phyloP scores from a whole-genome alignment of 2,888 invertebrate species.

The Ctenicera cuprea region DNA sequence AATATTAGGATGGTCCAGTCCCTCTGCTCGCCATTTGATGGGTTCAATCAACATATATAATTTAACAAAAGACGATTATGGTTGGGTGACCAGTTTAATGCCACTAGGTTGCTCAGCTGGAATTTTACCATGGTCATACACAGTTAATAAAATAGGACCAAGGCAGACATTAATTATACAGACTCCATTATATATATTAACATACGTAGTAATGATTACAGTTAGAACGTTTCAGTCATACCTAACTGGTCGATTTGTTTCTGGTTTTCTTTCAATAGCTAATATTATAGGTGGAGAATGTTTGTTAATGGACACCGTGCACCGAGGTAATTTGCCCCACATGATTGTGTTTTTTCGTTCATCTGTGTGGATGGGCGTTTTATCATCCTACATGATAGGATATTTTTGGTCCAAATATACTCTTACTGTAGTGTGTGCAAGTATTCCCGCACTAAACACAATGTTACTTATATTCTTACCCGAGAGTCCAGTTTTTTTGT shows the following conservation, averaged over 20 bases:
- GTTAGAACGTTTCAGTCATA: conserved; percentile 22
- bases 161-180: conserved; percentile 59
- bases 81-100: conserved; percentile 57
- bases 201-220: conserved; percentile 53
- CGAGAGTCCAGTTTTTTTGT: conserved; percentile 64
- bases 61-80: conserved; percentile 10
- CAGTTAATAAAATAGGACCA: conserved; percentile 60
- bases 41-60: conserved; percentile 17
- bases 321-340: conserved; percentile 46
- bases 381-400: conserved; percentile 52
- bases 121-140: conserved; percentile 56
- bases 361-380: conserved; percentile 51
- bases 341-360: conserved; percentile 52
- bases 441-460: conserved; percentile 53
- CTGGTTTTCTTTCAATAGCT: conserved; percentile 60
- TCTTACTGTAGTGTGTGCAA: conserved; percentile 48
- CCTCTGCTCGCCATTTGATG: conserved; percentile 48
- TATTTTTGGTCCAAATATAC: conserved; percentile 39
- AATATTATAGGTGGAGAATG: conserved; percentile 59
- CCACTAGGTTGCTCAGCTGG: conserved; percentile 60
- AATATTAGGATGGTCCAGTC: conserved; percentile 60
- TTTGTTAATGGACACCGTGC: conserved; percentile 58
- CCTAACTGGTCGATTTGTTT: conserved; percentile 55
- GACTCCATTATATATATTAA: conserved; percentile 56
- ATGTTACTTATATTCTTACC: conserved; percentile 56